Conservation (phyloP, 2,797 vertebrate species). For the Falco novaeseelandiae region DNA sequence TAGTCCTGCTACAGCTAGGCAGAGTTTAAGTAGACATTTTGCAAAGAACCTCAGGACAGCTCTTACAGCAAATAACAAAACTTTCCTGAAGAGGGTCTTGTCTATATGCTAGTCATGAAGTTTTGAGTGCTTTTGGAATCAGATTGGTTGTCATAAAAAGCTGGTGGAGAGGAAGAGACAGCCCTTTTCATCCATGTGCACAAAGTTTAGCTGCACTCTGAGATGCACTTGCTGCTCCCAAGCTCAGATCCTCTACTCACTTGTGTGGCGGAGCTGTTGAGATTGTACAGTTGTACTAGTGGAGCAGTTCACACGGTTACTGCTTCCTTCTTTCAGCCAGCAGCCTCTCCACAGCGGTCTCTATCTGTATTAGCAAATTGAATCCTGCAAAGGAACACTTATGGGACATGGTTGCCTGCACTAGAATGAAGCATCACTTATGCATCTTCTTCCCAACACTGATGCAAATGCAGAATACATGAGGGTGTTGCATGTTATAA, state of each 20-base stretch:
- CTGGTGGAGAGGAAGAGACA: not conserved
- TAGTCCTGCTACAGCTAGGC: not conserved
- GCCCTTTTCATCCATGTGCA: not conserved
- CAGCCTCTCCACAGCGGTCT: not conserved
- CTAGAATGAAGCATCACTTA: not conserved
- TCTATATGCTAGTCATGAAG: not conserved
- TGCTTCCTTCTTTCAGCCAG: not conserved
- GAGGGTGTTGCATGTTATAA: not conserved
- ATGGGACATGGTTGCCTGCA: not conserved
- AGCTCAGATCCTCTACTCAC: not conserved
- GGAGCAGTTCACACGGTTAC: not conserved
- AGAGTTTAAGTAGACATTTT: not conserved
- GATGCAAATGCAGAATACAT: not conserved
- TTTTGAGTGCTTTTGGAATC: not conserved
- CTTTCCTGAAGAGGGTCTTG: not conserved
- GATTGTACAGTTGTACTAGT: not conserved
- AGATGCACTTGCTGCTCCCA: not conserved
- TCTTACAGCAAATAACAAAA: not conserved
- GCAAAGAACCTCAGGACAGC: not conserved
- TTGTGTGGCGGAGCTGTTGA: not conserved
- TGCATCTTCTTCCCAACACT: not conserved
- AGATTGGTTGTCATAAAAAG: not conserved
- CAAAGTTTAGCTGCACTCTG: not conserved
- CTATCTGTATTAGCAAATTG: not conserved
- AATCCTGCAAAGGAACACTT: not conserved